Evolutionary conservation across 2,888 invertebrate species (phyloP).

Genomic region (Caenorhabditis becei): DNA sequence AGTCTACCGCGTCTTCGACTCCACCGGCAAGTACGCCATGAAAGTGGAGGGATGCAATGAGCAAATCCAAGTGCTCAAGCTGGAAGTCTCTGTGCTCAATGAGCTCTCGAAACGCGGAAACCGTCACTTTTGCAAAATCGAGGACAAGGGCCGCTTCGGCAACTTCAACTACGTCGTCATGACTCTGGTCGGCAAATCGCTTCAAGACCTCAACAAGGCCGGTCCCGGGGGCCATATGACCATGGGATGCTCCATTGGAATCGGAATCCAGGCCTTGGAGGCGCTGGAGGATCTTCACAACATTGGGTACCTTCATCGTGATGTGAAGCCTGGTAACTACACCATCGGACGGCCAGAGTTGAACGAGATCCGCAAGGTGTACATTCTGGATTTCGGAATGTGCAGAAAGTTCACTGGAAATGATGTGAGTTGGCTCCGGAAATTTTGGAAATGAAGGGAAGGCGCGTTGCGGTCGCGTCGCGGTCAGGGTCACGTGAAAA

Average conservation of each 20-base stretch:
- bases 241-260: slow-evolving; percentile 68
- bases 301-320: slow-evolving; percentile 75
- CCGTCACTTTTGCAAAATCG: slow-evolving; percentile 78
- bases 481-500: too few species aligned
- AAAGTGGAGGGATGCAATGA: slow-evolving; percentile 74
- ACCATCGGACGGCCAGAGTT: slow-evolving; percentile 68
- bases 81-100: slow-evolving; percentile 77
- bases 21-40: slow-evolving; percentile 74
- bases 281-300: slow-evolving; percentile 75
- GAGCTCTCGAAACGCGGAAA: slow-evolving; percentile 73
- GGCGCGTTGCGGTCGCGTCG: too few species aligned
- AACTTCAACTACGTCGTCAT: slow-evolving; percentile 78
- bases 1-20: slow-evolving; percentile 75
- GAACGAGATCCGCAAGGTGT: slow-evolving; percentile 71
- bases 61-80: slow-evolving; percentile 74
- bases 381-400: slow-evolving; percentile 72
- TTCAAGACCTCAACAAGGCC: slow-evolving; percentile 69
- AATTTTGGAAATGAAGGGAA: too few species aligned
- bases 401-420: slow-evolving; percentile 66
- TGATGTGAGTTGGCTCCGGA: slow-evolving; percentile 19
- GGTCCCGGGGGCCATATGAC: slow-evolving; percentile 70
- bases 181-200: slow-evolving; percentile 79
- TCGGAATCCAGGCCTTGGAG: slow-evolving; percentile 69
- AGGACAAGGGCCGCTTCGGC: slow-evolving; percentile 77
- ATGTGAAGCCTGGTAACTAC: too few species aligned